A percentile compares a stretch with the other conserved stretches of the same genome.
phyloP scores from a whole-genome alignment of 2,113 vertebrate species.

The Semnornis frantzii region DNA sequence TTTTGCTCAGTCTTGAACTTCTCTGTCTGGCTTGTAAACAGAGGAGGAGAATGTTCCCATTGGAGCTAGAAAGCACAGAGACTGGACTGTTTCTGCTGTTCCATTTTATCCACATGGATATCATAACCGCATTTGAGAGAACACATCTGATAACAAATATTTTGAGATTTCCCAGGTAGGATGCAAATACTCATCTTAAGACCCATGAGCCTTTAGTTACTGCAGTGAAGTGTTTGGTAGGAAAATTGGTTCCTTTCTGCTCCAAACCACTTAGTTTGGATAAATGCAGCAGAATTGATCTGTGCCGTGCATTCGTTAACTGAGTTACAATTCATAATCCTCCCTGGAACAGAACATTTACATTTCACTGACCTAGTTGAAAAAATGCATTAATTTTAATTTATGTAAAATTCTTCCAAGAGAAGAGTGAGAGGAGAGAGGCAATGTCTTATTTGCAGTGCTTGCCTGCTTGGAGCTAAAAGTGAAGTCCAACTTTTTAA shows the following conservation, averaged over 20 bases:
- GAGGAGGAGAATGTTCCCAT: fast-evolving
- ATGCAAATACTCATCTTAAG: neutral
- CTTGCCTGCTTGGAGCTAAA: constrained; percentile 39
- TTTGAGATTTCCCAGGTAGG: neutral
- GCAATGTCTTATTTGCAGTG: neutral
- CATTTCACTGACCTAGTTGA: constrained; percentile 73
- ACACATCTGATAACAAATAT: neutral
- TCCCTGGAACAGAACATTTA: constrained; percentile 62
- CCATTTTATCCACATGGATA: constrained; percentile 1
- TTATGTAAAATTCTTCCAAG: constrained; percentile 62
- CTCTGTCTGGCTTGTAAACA: neutral
- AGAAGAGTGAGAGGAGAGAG: constrained; percentile 21
- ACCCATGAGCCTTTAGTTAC: neutral
- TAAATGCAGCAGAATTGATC: constrained; percentile 41
- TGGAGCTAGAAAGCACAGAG: neutral
- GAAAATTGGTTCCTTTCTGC: constrained; percentile 19
- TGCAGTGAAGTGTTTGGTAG: neutral
- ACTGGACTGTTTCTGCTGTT: neutral
- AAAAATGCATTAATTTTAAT: constrained; percentile 72
- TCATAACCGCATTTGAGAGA: neutral
- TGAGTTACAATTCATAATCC: constrained; percentile 60
- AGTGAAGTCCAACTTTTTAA: constrained; percentile 47
- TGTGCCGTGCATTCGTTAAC: constrained; percentile 28
- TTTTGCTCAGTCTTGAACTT: neutral
- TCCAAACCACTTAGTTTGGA: constrained; percentile 40